A percentile compares a stretch with the other conserved stretches of the same genome.
These are phyloP conservation scores for Rhagonycha lutea DNA, from an alignment of 2,888 invertebrate genomes.

Conservation along the genomic window DNA sequence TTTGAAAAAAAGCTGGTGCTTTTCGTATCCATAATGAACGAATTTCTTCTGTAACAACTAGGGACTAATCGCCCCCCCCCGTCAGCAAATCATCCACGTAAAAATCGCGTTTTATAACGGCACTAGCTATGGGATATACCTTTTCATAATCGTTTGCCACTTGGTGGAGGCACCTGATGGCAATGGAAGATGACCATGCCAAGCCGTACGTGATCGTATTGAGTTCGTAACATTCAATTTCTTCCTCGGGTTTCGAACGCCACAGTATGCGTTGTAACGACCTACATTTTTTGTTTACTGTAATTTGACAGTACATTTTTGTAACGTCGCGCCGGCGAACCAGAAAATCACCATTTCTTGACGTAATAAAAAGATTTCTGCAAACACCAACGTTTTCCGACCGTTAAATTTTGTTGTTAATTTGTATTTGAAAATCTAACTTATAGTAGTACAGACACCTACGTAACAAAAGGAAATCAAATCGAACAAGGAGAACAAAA, in stretches of 20 bases:
- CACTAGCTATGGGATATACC: constrained; percentile 26
- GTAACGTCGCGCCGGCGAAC: constrained; percentile 36
- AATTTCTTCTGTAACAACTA: too few relatives aligned
- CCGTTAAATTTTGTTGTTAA: too few relatives aligned
- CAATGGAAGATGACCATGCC: constrained; percentile 33
- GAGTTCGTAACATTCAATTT: constrained; percentile 27
- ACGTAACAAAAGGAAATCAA: too few relatives aligned
- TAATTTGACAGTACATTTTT: constrained; percentile 34
- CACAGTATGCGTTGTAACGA: constrained; percentile 7
- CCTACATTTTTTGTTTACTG: background rate
- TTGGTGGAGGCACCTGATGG: constrained; percentile 31
- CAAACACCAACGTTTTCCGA: too few relatives aligned
- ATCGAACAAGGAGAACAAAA: too few relatives aligned
- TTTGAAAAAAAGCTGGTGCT: too few relatives aligned
- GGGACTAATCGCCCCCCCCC: too few relatives aligned
- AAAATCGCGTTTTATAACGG: constrained; percentile 18
- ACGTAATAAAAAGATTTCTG: too few relatives aligned
- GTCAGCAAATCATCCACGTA: constrained; percentile 29
- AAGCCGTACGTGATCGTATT: constrained; percentile 37
- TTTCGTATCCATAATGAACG: too few relatives aligned
- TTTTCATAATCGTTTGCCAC: constrained; percentile 25
- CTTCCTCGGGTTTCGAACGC: constrained; percentile 26
- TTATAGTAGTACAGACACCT: too few relatives aligned
- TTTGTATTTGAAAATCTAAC: too few relatives aligned
- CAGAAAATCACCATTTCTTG: too few relatives aligned